Base-by-base conservation (phyloP, 2,888 invertebrate species). In the Coleophora deauratella region DNA sequence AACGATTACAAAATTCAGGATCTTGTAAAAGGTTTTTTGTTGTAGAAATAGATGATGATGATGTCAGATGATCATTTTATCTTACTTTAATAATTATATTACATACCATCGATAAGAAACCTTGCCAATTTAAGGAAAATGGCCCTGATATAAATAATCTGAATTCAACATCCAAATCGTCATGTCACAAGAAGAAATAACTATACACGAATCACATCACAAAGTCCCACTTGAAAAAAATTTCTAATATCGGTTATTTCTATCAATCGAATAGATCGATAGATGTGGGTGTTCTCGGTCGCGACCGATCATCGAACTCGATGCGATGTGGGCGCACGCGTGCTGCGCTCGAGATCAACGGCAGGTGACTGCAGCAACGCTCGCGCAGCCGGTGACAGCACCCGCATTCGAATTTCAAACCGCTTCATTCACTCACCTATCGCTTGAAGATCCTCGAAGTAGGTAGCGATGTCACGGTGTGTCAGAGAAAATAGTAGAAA, bases 341-440 rank as follows among this genome's bases (percentile, higher is more conserved):
- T 73, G 67, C 56, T 60, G 55, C 70, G 65, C 51, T 52, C 60
- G 48, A 56, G 63, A 66, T 65, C 55, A 53, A 63, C 71, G 63
- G 67, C 77, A 77, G 77, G 79, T 77, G 78, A 80, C 80, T 80
- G 74, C 34, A n/a, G n/a, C n/a, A n/a, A n/a, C n/a, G 37, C 11
- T 31, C 11, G 32, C 37, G 32, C n/a, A 34, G n/a, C 14, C 40
- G 35, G 35, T 12, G 35, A 27, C 33, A 9, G 27, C 33, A 28
- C 21, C 27, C 36, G 35, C 33, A 38, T 28, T 30, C 27, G 32
- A 33, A 14, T 33, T 33, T 21, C 33, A 27, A 33, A 27, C 38
- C 21, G 21, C 21, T 21, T 21, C 21, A n/a, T 9, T 10, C 27
- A 33, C 10, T n/a, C 9, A 8, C 27, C 12, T 15, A 27, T 14